These are phyloP conservation scores for Tenualosa thibaudeaui DNA, from an alignment of 2,797 vertebrate species.

Conservation along the genomic window DNA sequence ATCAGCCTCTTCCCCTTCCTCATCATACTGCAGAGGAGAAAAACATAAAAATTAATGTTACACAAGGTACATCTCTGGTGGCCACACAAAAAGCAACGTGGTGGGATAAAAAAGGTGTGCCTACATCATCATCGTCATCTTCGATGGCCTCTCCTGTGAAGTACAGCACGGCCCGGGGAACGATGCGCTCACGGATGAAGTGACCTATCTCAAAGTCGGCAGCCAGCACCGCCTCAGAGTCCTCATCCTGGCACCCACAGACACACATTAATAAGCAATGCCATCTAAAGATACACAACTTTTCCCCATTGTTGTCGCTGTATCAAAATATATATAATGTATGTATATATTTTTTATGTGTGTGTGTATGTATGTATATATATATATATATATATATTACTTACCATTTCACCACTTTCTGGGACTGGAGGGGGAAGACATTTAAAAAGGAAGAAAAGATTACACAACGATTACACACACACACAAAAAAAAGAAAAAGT, in stretches of 20 bases:
- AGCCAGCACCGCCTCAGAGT: slow-evolving; percentile 91
- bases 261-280: neutral
- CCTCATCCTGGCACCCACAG: slow-evolving; percentile 83
- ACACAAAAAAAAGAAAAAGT: slow-evolving; percentile 32
- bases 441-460: neutral
- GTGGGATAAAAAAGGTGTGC: slow-evolving; percentile 51
- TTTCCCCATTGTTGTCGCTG: too few species aligned
- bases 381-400: slow-evolving; percentile 39
- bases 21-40: slow-evolving; percentile 86
- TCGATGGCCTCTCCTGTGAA: slow-evolving; percentile 99
- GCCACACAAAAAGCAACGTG: neutral
- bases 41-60: slow-evolving; percentile 40
- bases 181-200: slow-evolving; percentile 94
- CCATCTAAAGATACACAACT: too few species aligned
- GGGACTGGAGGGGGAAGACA: slow-evolving; percentile 78
- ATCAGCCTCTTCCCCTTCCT: slow-evolving; percentile 97
- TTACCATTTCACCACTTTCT: slow-evolving; percentile 93
- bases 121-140: slow-evolving; percentile 97
- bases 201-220: slow-evolving; percentile 98
- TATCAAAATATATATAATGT: too few species aligned
- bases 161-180: slow-evolving; percentile 94
- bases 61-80: neutral
- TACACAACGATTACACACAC: neutral
- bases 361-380: too few species aligned
- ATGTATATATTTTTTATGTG: too few species aligned